Base-by-base conservation (phyloP, 2,888 invertebrate species). In the Eristalis pertinax region DNA sequence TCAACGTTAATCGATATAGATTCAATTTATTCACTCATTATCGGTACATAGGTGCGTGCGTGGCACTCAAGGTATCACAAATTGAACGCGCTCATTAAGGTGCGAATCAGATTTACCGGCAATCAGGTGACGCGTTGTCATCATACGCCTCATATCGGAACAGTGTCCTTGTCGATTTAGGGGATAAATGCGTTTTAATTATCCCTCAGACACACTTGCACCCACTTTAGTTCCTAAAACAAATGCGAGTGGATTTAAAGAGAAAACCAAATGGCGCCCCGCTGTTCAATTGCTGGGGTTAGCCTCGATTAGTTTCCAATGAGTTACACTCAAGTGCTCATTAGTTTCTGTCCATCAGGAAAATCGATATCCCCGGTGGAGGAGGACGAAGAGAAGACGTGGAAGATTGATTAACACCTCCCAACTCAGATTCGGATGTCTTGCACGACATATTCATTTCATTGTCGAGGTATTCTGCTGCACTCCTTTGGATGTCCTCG, bases 11-110 rank as follows among this genome's bases (percentile, higher is more conserved):
- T 76, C 72, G 81, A 68, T 26, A 81, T 77, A 81, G 76, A 81
- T 85, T 85, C 84, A 85, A 81, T 85, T 84, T 76, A 76, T 84
- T 60, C 75, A 29, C 70, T n/a, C 72, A 72, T 84, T 81, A 81
- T 68, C 15, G 32, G 32, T 10, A 15, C 63, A 70, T 64, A 41
- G 41, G 41, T 62, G 43, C 41, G 50, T n/a, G 26, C 8, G 4
- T 50, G 22, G 35, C 56, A 56, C 38, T 41, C 43, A 50, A 50
- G 19, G 15, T 63, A 56, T 81, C 38, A 63, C 41, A 35, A 56
- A 83, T 56, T 50, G 63, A 78, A 74, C 74, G 69, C 63, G 58
- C 74, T 79, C 79, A 84, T 84, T 84, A 79, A 74, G 74, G 79
- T 78, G 70, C 10, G 35, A 65, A n/a, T 19, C 8, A 50, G 50